These are phyloP conservation scores for Lepeophtheirus salmonis DNA, from an alignment of 1,140 invertebrate species.

Conservation along the genomic window DNA sequence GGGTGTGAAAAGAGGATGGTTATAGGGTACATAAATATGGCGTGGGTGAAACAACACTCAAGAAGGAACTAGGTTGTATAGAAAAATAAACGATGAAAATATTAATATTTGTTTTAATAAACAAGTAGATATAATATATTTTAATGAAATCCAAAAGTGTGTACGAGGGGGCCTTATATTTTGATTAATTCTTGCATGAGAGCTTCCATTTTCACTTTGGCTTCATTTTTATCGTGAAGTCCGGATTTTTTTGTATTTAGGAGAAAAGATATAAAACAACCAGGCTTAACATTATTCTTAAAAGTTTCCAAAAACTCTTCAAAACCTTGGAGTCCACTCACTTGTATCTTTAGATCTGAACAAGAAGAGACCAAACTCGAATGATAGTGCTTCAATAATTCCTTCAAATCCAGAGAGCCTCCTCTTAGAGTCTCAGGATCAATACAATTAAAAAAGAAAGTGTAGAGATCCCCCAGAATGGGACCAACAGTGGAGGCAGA, in stretches of 20 bases:
- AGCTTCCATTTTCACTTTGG: not conserved
- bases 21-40: no score
- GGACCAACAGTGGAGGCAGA: not conserved
- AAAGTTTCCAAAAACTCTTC: not conserved
- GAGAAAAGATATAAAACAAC: not conserved
- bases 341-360: not conserved
- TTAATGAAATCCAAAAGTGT: no score
- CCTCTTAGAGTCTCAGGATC: not conserved
- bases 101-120: no score
- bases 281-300: not conserved
- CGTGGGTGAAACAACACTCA: no score
- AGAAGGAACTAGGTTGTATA: no score
- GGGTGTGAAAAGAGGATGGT: no score
- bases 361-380: not conserved
- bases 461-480: not conserved
- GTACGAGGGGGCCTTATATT: no score
- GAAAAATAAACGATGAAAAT: no score
- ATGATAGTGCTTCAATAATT: not conserved
- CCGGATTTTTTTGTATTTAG: not conserved
- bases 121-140: no score
- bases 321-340: not conserved
- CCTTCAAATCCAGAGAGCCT: not conserved
- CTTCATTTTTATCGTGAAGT: not conserved
- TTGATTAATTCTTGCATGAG: not conserved
- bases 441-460: not conserved